These are phyloP conservation scores for Piprites chloris DNA, from an alignment of 2,113 vertebrate species.

Conservation along the genomic window DNA sequence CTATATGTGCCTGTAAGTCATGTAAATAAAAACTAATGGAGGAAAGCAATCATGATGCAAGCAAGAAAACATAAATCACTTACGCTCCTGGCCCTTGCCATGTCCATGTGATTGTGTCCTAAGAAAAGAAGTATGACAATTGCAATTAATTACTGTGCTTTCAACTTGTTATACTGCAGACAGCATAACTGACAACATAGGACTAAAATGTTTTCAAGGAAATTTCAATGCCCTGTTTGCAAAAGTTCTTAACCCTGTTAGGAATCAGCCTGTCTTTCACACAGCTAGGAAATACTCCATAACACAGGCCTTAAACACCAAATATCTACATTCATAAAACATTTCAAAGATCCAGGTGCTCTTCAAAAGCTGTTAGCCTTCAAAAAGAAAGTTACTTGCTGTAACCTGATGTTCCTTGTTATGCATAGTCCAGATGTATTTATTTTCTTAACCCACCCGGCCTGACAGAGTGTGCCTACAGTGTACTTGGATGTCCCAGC, in stretches of 20 bases:
- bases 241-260: not conserved
- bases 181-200: not conserved
- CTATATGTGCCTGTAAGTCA: not conserved
- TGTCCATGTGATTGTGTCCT: constrained; percentile 97
- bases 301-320: not conserved
- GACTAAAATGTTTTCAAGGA: not conserved
- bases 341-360: not conserved
- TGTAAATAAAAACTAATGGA: not conserved
- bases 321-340: not conserved
- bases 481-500: not conserved
- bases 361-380: not conserved
- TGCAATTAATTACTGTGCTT: not conserved
- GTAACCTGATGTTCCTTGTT: not conserved
- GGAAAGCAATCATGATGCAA: not conserved
- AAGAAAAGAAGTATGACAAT: not conserved
- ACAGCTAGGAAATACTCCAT: not conserved
- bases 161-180: not conserved
- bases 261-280: not conserved
- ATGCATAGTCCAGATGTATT: not conserved
- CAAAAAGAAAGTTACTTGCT: not conserved
- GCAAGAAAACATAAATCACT: constrained; percentile 31
- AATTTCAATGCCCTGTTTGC: not conserved
- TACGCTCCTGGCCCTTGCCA: constrained; percentile 98
- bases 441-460: not conserved
- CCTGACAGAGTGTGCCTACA: not conserved